Base-by-base conservation (phyloP, 2,113 vertebrate genomes). In the Chitala chitala region DNA sequence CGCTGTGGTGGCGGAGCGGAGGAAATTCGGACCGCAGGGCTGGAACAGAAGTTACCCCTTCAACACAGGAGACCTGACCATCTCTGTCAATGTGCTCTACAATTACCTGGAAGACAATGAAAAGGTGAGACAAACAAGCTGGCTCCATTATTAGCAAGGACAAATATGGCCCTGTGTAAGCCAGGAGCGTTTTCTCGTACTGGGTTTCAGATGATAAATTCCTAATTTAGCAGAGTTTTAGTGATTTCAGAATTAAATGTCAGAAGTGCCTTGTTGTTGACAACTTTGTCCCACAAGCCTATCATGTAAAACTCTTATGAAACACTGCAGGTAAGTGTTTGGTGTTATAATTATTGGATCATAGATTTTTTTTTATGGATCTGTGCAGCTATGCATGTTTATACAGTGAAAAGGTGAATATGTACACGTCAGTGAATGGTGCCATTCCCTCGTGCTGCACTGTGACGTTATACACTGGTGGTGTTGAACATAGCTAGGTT, bases 41-140 rank as follows among this genome's bases (percentile, higher is more conserved):
- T 99, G 97, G 97, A 98, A 97, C 86, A 84, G 90, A 8, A 81
- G 91, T 0, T 99, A 99, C 81, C 96, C 96, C 5, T 99, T 99
- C 77, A 98, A 87, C 82, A 91, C 86, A 0, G 95, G 96, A 2
- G 96, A 99, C 84, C 94, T 99, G 73, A 96, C 93, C 61, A 96
- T 98, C 83, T 98, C 95, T 0, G 90, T 93, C 76, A 94, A 87
- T 0, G 96, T 99, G 71, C 92, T 99, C 4, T 88, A 93, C 78
- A 99, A 99, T 82, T 96, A 95, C 82, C 91, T 99, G 87, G 91
- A 99, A 81, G 92, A 93, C 83, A 95, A 94, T 71, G 74, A 85
- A 0, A 96, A 98, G 94, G 97, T 98, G 72, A 56, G 26, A n/a
- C 29, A 54, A 5, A 51, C 3, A 12, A 26, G 13, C 29, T 46